Percentiles rank a stretch among this genome's conserved stretches.
These are phyloP conservation scores for Idaea dimidiata DNA, from an alignment of 2,888 invertebrate species.

Conservation along the genomic window DNA sequence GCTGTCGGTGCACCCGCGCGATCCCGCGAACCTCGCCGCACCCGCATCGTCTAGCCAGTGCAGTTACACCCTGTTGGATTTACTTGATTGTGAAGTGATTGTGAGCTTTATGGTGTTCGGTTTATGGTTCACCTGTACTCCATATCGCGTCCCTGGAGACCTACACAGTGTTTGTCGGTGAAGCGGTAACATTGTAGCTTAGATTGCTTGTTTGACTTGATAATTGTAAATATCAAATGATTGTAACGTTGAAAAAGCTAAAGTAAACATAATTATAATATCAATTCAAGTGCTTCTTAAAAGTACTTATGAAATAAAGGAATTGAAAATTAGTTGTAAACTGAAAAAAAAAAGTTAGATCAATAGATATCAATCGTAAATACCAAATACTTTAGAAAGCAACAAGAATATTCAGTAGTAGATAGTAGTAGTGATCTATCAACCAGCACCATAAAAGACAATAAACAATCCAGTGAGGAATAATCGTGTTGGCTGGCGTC, in stretches of 20 bases:
- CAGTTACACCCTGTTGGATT: constrained; percentile 57
- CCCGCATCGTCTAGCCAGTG: constrained; percentile 37
- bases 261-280: not conserved
- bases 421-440: constrained; percentile 57
- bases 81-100: constrained; percentile 68
- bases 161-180: constrained; percentile 27
- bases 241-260: not conserved
- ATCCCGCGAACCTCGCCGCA: constrained; percentile 29
- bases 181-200: constrained; percentile 5
- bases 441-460: constrained; percentile 77
- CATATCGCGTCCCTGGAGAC: constrained; percentile 25
- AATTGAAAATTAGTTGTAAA: not conserved
- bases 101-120: constrained; percentile 50
- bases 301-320: not conserved
- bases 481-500: constrained; percentile 71
- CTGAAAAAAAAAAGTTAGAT: not conserved
- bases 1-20: constrained; percentile 63
- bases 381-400: constrained; percentile 16
- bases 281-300: not conserved
- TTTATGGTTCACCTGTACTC: constrained; percentile 42
- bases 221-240: constrained; percentile 9
- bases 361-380: not conserved
- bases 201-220: constrained; percentile 11
- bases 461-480: constrained; percentile 71
- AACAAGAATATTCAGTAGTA: constrained; percentile 32